Evolutionary conservation across 2,113 vertebrate genomes (phyloP), one percentile per base, ranked within the genome.

Genomic region (Periophthalmus modestus): DNA sequence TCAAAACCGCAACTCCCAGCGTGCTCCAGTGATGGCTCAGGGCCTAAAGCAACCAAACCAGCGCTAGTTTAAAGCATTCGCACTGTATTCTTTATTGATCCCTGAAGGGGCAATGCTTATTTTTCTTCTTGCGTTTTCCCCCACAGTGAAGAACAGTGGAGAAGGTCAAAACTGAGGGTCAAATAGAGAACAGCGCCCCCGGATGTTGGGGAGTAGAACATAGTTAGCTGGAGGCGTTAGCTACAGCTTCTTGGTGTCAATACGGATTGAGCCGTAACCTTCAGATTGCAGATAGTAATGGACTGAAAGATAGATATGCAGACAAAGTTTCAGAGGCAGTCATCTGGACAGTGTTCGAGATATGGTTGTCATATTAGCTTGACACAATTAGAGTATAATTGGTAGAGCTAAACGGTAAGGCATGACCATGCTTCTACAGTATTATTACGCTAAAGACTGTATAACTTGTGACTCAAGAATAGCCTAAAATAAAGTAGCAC

Each of bases 31-130:
- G 13, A 11, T 79, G 77, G 83, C 84, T 73, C 74, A 63, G 1
- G 77, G 73, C 87, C 85, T 77, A 57, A 46, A 86, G 82, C 83
- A 77, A 80, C 77, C 79, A 52, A 28, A 74, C 77, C 77, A 47
- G 34, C 74, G 74, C 81, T 62, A 36, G 71, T 67, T 43, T 0
- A 2, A 78, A 61, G 33, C 63, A 54, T 80, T 74, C 15, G 0
- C 72, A 34, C 66, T 9, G 3, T 68, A 55, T 28, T 46, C 70
- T 62, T 63, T 68, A 72, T 81, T 48, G 73, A 83, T 84, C 63
- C 73, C 74, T 24, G 46, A 75, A 82, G 82, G 61, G 63, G 70
- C 58, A 66, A 33, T 10, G 72, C 66, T 75, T 47, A 33, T 63
- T 82, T 74, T 24, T 63, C 16, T 66, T 52, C 65, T 14, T 0